phyloP scores from a whole-genome alignment of 2,888 invertebrate genomes.

The Hipparchia semele region DNA sequence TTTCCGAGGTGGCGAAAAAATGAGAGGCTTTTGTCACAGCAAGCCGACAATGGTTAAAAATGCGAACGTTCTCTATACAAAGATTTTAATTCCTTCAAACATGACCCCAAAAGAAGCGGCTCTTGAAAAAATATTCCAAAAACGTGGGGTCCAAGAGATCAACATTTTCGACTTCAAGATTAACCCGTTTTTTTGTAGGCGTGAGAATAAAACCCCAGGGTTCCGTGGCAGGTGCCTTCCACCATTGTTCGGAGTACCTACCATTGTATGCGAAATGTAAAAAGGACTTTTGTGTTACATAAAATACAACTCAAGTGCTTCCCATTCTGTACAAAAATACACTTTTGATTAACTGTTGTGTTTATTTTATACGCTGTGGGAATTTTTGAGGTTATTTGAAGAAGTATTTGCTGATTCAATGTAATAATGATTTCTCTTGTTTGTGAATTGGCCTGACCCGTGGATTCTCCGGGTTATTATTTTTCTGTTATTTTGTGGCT shows the following conservation, averaged over 20 bases:
- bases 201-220: conserved; percentile 55
- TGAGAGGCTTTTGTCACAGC: no score
- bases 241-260: conserved; percentile 30
- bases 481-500: neutral
- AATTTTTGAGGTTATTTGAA: no score
- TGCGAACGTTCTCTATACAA: neutral
- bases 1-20: no score
- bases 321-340: conserved; percentile 26
- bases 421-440: conserved; percentile 1
- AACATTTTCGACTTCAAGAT: conserved; percentile 27
- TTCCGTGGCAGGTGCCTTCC: conserved; percentile 59
- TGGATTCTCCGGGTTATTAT: neutral
- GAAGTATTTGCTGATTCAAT: conserved; percentile 14
- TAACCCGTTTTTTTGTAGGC: conserved; percentile 77
- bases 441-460: neutral
- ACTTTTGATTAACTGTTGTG: conserved; percentile 30
- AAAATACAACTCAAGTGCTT: conserved; percentile 34
- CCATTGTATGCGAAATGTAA: conserved; percentile 43
- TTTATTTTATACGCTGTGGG: conserved; percentile 29
- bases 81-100: neutral
- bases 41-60: neutral
- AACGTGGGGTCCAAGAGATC: neutral
- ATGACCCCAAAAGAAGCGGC: conserved; percentile 11
- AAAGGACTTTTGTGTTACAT: conserved; percentile 25
- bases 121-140: conserved; percentile 22